Evolutionary conservation across 1,140 invertebrate genomes (phyloP).

Genomic region (Sitodiplosis mosellana): DNA sequence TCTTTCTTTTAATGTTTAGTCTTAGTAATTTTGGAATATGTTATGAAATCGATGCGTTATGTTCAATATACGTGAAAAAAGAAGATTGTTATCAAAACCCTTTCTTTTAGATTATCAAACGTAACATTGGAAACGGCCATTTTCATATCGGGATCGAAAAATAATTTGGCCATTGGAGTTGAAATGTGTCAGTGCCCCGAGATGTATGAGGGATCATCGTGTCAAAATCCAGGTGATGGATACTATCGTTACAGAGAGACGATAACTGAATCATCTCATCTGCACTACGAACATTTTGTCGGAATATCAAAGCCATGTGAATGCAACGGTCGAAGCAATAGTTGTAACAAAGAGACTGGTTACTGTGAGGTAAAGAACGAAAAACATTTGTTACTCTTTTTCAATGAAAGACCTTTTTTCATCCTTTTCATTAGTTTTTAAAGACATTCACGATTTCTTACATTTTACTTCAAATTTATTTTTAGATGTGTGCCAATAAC

Average conservation of each 20-base stretch:
- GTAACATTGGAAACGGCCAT: slow-evolving; percentile 71
- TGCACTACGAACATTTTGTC: slow-evolving; percentile 36
- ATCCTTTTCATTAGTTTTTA: no score
- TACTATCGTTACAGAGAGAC: slow-evolving; percentile 56
- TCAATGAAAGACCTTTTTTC: not conserved
- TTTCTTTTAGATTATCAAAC: slow-evolving; percentile 42
- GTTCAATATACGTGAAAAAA: no score
- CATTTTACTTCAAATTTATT: not conserved
- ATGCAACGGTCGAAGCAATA: slow-evolving; percentile 60
- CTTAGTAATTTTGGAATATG: no score
- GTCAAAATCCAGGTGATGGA: slow-evolving; percentile 72
- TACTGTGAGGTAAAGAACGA: slow-evolving; percentile 52
- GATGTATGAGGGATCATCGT: slow-evolving; percentile 62
- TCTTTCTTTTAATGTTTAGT: no score
- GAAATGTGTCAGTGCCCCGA: slow-evolving; percentile 75
- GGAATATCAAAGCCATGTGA: slow-evolving; percentile 63
- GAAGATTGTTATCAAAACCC: no score
- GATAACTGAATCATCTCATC: slow-evolving; percentile 20
- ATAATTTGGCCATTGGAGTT: slow-evolving; percentile 52
- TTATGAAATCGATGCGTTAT: no score
- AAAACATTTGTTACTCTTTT: slow-evolving; percentile 1
- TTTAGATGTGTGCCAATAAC: slow-evolving; percentile 63
- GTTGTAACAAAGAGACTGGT: slow-evolving; percentile 71
- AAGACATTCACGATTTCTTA: no score
- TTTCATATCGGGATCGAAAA: slow-evolving; percentile 35